These are phyloP conservation scores for Hephaestus fuliginosus DNA, from an alignment of 2,797 vertebrate species.

Conservation along the genomic window DNA sequence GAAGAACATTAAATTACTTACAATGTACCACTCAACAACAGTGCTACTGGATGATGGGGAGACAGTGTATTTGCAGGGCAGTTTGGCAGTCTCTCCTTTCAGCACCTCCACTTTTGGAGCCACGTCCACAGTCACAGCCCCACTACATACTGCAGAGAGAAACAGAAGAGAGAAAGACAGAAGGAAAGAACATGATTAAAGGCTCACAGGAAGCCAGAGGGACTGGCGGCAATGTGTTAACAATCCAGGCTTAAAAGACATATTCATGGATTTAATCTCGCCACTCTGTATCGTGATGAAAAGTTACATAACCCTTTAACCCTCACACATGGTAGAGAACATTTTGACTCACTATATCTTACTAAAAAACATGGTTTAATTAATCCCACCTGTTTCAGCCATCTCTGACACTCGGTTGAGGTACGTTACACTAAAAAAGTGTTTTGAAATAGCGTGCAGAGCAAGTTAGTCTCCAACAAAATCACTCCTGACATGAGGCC, in stretches of 20 bases:
- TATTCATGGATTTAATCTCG: background rate
- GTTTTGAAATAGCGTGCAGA: too few relatives aligned
- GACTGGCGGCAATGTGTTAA: background rate
- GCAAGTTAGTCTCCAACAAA: too few relatives aligned
- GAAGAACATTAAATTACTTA: slow-evolving; percentile 75
- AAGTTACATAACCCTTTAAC: background rate
- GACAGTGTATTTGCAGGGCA: slow-evolving; percentile 80
- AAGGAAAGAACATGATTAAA: slow-evolving; percentile 5
- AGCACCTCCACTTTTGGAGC: slow-evolving; percentile 80
- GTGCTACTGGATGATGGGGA: background rate
- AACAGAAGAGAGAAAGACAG: slow-evolving; percentile 20
- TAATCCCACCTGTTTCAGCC: too few relatives aligned
- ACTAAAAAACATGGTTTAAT: too few relatives aligned
- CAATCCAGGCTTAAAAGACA: background rate
- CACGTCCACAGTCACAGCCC: slow-evolving; percentile 73
- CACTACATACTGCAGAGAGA: slow-evolving; percentile 77
- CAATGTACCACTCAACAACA: slow-evolving; percentile 88
- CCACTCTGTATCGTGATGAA: background rate
- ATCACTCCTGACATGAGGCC: too few relatives aligned
- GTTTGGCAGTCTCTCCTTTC: slow-evolving; percentile 73
- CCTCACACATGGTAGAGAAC: too few relatives aligned
- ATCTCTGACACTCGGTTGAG: too few relatives aligned
- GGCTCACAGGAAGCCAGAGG: background rate
- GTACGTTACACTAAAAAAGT: too few relatives aligned
- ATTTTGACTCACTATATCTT: too few relatives aligned